phyloP scores from a whole-genome alignment of 2,113 vertebrate species.

The Phaethornis superciliosus region DNA sequence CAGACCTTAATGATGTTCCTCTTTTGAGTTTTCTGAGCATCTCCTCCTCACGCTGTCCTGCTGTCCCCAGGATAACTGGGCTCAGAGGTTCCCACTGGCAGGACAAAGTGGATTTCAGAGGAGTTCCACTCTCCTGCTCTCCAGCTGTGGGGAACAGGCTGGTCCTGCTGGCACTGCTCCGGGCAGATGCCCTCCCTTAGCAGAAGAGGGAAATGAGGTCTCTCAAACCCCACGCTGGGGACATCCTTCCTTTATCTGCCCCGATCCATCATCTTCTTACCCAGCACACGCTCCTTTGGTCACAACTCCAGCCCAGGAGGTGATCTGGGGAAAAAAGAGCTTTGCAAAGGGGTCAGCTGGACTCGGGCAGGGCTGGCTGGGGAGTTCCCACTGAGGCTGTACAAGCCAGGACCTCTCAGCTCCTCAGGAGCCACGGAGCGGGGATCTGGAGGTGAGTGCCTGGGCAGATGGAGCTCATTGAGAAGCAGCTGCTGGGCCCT shows the following conservation, averaged over 20 bases:
- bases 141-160: not conserved
- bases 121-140: not conserved
- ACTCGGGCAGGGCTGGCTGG: not conserved
- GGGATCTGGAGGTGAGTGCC: not conserved
- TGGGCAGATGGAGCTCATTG: not conserved
- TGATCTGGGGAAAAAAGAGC: not conserved
- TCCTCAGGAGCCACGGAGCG: not conserved
- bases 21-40: not conserved
- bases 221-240: not conserved
- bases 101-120: not conserved
- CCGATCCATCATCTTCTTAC: not conserved
- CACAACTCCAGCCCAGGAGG: not conserved
- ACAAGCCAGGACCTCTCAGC: not conserved
- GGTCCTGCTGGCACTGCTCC: not conserved
- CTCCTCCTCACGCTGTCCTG: not conserved
- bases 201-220: not conserved
- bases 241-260: not conserved
- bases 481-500: not conserved
- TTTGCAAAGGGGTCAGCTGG: not conserved
- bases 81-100: not conserved
- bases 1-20: not conserved
- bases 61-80: not conserved
- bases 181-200: not conserved
- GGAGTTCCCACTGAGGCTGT: rapidly evolving
- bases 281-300: not conserved